A percentile compares a stretch with the other conserved stretches of the same genome.
Evolutionary conservation across 2,888 invertebrate genomes (phyloP).

Genomic region (Leptopilina drosophilae): DNA sequence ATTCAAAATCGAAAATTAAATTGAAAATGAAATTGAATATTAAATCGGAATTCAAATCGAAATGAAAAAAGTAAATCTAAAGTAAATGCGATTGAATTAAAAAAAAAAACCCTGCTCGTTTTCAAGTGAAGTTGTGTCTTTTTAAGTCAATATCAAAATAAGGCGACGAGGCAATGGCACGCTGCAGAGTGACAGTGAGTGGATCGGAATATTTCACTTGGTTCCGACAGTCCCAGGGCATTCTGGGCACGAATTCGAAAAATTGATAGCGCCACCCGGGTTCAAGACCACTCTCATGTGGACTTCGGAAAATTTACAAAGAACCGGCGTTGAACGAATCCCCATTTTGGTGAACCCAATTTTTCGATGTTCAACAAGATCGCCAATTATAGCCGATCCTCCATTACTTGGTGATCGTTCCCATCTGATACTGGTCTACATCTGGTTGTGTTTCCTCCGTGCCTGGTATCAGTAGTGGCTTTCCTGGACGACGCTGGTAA

Average conservation of each 20-base stretch:
- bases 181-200: constrained; percentile 86
- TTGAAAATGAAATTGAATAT: no score
- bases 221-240: constrained; percentile 89
- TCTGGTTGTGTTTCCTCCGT: constrained; percentile 87
- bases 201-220: constrained; percentile 92
- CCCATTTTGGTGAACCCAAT: constrained; percentile 88
- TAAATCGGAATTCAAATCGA: no score
- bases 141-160: constrained; percentile 84
- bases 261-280: constrained; percentile 94
- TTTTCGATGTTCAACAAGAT: constrained; percentile 88
- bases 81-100: background rate
- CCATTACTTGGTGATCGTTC: constrained; percentile 89
- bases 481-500: constrained; percentile 89
- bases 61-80: no score
- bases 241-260: constrained; percentile 95
- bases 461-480: constrained; percentile 87
- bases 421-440: constrained; percentile 90
- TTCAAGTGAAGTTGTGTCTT: constrained; percentile 86
- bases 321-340: constrained; percentile 87
- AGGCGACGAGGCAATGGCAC: constrained; percentile 85
- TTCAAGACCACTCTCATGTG: constrained; percentile 88
- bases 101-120: constrained; percentile 85
- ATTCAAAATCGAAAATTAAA: no score
- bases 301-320: constrained; percentile 85
- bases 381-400: constrained; percentile 90